These are phyloP conservation scores for Eurosta solidaginis DNA, from an alignment of 1,140 invertebrate species.

Conservation along the genomic window DNA sequence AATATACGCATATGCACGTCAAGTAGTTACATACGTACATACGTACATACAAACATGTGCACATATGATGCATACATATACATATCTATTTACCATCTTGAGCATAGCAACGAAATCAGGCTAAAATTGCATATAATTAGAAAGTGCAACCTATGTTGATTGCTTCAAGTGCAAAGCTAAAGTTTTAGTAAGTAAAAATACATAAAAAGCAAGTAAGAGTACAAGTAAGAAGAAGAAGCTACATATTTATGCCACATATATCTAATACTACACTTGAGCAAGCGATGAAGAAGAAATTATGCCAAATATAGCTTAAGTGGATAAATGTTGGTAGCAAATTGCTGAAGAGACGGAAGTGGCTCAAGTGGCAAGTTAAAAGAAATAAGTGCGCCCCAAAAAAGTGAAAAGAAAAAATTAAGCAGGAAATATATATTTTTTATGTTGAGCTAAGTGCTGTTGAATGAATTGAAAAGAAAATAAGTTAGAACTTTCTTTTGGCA, in stretches of 20 bases:
- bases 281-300: conserved; percentile 14
- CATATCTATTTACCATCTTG: background rate
- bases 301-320: background rate
- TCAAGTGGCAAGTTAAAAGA: background rate
- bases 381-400: background rate
- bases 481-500: no score
- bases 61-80: no score
- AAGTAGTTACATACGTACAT: no score
- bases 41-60: background rate
- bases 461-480: no score
- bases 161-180: background rate
- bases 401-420: background rate
- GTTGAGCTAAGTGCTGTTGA: no score
- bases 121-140: conserved; percentile 22
- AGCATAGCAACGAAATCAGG: background rate
- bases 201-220: background rate
- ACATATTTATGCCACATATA: no score
- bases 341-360: background rate
- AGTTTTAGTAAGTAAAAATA: background rate
- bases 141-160: conserved; percentile 22
- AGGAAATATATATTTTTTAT: no score
- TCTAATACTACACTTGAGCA: background rate
- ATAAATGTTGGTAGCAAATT: background rate
- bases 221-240: background rate
- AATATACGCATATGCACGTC: no score